These are phyloP conservation scores for Phoxinus phoxinus DNA, from an alignment of 2,113 vertebrate species.

Conservation along the genomic window DNA sequence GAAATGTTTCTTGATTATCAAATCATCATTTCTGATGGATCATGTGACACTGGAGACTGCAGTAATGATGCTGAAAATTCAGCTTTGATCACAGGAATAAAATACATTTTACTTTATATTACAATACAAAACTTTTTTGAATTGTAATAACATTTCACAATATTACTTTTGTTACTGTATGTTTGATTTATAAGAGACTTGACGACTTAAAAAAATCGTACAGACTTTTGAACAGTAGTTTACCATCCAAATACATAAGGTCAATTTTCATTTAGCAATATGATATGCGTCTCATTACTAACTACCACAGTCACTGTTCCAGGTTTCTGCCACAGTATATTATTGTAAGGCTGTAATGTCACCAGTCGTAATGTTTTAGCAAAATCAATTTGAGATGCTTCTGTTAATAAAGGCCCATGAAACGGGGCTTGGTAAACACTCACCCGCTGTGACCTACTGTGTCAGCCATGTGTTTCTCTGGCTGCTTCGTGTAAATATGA, in stretches of 20 bases:
- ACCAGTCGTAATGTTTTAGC: background rate
- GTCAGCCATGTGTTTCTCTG: conserved; percentile 27
- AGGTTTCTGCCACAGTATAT: background rate
- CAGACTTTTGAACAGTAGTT: background rate
- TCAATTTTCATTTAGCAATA: background rate
- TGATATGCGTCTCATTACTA: background rate
- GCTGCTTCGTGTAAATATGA: background rate
- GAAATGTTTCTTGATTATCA: too few relatives aligned
- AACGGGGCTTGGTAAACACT: background rate
- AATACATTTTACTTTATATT: too few relatives aligned
- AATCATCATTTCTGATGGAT: too few relatives aligned
- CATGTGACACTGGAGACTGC: too few relatives aligned
- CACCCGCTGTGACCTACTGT: conserved; percentile 6
- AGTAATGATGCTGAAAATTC: too few relatives aligned
- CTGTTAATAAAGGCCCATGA: conserved; percentile 29
- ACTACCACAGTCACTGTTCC: background rate
- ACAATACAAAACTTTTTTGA: background rate
- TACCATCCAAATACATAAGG: background rate
- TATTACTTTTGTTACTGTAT: background rate
- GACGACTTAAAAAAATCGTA: too few relatives aligned
- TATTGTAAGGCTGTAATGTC: background rate
- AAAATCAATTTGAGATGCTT: conserved; percentile 19
- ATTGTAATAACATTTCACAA: background rate
- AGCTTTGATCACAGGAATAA: too few relatives aligned
- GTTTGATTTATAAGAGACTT: background rate